A percentile compares a stretch with the other conserved stretches of the same genome.
Conservation (phyloP, 2,888 invertebrate species). For the Penaeus monodon region DNA sequence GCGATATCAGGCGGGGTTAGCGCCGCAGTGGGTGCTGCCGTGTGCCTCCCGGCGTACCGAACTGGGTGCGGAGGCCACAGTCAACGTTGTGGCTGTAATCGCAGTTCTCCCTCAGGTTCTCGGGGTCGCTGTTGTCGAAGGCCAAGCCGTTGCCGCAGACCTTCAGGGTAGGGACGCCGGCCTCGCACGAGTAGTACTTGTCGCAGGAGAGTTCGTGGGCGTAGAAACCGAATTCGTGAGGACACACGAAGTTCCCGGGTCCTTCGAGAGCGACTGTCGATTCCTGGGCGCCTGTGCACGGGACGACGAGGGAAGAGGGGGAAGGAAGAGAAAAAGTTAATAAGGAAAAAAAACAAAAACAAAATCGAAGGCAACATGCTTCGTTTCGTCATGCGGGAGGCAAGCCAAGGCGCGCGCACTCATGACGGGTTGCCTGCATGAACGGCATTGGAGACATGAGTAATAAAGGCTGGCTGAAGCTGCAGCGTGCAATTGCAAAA, state of each 20-base stretch:
- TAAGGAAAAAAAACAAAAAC: neutral
- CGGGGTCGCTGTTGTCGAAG: conserved; percentile 88
- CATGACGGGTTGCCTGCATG: no score
- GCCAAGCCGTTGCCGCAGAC: conserved; percentile 95
- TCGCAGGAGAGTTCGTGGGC: conserved; percentile 76
- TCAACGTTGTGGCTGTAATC: conserved; percentile 95
- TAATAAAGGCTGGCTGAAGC: no score
- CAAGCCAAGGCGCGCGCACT: neutral
- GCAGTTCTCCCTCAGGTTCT: conserved; percentile 93
- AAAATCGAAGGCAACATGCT: no score
- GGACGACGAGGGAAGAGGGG: neutral
- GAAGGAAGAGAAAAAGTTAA: conserved; percentile 18
- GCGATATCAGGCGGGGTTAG: neutral
- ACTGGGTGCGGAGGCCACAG: conserved; percentile 87
- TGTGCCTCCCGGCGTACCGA: conserved; percentile 74
- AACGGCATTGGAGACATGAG: no score
- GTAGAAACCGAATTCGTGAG: conserved; percentile 65
- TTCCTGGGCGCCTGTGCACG: conserved; percentile 56
- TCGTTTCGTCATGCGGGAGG: conserved; percentile 3
- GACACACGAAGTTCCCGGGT: conserved; percentile 57
- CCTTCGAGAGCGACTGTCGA: conserved; percentile 43
- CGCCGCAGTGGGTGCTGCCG: neutral
- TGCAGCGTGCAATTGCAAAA: no score
- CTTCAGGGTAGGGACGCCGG: conserved; percentile 87
- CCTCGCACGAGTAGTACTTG: conserved; percentile 96